A percentile compares a stretch with the other conserved stretches of the same genome.
These are phyloP conservation scores for Baryphthengus martii DNA, from an alignment of 2,113 vertebrate genomes.

Conservation along the genomic window DNA sequence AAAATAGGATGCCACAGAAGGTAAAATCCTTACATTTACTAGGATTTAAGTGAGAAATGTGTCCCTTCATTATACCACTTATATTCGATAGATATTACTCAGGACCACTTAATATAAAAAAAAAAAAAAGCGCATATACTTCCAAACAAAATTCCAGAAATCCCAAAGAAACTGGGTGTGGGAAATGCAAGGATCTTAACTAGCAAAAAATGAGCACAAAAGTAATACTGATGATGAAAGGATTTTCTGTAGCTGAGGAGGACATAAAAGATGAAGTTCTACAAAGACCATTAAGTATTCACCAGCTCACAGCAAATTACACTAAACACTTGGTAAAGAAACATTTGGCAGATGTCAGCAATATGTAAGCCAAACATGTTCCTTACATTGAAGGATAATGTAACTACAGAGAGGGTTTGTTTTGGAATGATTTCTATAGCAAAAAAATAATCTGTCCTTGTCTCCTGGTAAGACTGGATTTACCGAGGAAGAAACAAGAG, in stretches of 20 bases:
- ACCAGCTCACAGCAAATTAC: slow-evolving; percentile 55
- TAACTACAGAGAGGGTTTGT: slow-evolving; percentile 56
- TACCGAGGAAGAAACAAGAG: slow-evolving; percentile 1
- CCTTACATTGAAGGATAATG: slow-evolving; percentile 71
- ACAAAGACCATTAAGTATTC: slow-evolving; percentile 46
- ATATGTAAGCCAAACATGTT: slow-evolving; percentile 61
- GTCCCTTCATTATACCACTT: neutral
- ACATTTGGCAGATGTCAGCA: slow-evolving; percentile 62
- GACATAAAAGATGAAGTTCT: slow-evolving; percentile 49
- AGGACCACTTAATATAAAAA: neutral
- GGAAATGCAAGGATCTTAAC: neutral
- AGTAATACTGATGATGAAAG: slow-evolving; percentile 37
- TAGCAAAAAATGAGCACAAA: neutral
- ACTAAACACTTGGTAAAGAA: slow-evolving; percentile 53
- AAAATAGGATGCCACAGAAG: neutral
- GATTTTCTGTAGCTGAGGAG: slow-evolving; percentile 23
- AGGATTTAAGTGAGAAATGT: neutral
- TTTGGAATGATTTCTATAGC: slow-evolving; percentile 44
- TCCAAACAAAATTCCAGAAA: slow-evolving; percentile 10
- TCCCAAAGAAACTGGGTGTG: neutral
- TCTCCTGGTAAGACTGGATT: slow-evolving; percentile 6
- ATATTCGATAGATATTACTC: neutral
- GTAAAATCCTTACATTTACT: slow-evolving; percentile 7
- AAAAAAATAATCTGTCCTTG: slow-evolving; percentile 14
- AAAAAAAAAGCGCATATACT: neutral